A percentile compares a stretch with the other conserved stretches of the same genome.
Conservation (phyloP, 2,797 vertebrate species). For the Galago senegalensis region DNA sequence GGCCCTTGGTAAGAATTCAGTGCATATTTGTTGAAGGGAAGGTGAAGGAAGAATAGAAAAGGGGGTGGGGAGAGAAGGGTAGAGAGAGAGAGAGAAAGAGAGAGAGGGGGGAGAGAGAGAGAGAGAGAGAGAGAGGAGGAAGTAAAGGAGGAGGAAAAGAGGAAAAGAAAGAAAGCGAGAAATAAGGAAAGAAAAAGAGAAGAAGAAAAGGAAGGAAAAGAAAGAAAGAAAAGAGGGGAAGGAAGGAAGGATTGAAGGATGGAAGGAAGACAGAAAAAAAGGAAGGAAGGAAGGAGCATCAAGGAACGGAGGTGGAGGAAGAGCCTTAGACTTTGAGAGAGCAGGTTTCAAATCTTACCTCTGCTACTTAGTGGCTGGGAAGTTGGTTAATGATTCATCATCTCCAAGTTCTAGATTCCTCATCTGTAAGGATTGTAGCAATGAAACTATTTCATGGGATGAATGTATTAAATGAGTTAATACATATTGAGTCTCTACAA, state of each 20-base stretch:
- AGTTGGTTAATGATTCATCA: neutral
- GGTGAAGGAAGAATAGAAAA: neutral
- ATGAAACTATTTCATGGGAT: neutral
- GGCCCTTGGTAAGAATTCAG: neutral
- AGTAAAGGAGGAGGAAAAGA: neutral
- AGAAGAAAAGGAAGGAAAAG: rapidly evolving
- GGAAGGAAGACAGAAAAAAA: rapidly evolving
- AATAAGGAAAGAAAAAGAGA: neutral
- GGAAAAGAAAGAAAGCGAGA: too few species aligned
- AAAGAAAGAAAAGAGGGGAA: rapidly evolving
- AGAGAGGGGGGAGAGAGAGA: neutral
- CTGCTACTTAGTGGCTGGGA: neutral
- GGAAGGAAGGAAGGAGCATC: rapidly evolving
- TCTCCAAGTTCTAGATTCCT: neutral
- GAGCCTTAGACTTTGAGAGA: neutral
- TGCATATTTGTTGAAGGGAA: neutral
- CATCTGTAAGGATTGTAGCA: neutral
- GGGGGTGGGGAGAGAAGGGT: too few species aligned
- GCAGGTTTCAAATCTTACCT: neutral
- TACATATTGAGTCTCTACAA: neutral
- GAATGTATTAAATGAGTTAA: neutral
- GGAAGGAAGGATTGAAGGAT: too few species aligned
- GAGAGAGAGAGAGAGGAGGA: too few species aligned
- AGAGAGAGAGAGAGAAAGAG: neutral
- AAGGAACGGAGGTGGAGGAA: too few species aligned